Evolutionary conservation across 2,797 vertebrate species (phyloP).

Genomic region (Danio jaintianensis): DNA sequence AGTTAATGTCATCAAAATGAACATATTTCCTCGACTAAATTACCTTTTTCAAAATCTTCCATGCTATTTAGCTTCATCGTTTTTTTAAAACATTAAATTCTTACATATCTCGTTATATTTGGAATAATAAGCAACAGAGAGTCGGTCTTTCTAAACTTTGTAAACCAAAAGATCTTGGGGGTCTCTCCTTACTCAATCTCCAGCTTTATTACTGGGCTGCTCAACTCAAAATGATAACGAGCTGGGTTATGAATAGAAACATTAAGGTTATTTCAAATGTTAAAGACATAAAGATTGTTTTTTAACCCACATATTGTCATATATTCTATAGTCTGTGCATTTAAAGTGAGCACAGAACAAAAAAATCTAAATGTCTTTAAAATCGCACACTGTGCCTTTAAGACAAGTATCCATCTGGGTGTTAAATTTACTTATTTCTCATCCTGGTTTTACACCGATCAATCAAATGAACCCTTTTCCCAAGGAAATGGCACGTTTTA

Average conservation of each 20-base stretch:
- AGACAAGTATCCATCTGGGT: background rate
- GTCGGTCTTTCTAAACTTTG: background rate
- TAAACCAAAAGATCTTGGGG: background rate
- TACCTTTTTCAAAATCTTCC: background rate
- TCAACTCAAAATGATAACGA: background rate
- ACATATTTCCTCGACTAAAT: background rate
- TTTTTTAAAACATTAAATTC: too few species aligned
- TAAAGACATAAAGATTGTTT: too few species aligned
- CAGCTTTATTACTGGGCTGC: background rate
- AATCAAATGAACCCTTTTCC: slow-evolving; percentile 28
- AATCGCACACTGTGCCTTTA: background rate
- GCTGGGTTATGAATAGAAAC: background rate
- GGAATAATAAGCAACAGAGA: too few species aligned
- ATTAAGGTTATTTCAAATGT: too few species aligned
- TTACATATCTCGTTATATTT: too few species aligned
- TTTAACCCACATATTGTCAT: too few species aligned
- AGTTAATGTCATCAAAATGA: background rate
- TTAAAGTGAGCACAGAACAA: background rate
- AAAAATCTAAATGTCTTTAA: background rate
- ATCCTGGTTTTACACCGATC: slow-evolving; percentile 11
- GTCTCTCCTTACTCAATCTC: background rate
- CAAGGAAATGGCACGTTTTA: background rate
- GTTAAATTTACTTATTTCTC: slow-evolving; percentile 18
- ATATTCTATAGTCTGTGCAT: too few species aligned
- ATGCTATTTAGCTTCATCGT: too few species aligned